phyloP scores from a whole-genome alignment of 2,113 vertebrate species.

The Forbesichthys papilliferus region DNA sequence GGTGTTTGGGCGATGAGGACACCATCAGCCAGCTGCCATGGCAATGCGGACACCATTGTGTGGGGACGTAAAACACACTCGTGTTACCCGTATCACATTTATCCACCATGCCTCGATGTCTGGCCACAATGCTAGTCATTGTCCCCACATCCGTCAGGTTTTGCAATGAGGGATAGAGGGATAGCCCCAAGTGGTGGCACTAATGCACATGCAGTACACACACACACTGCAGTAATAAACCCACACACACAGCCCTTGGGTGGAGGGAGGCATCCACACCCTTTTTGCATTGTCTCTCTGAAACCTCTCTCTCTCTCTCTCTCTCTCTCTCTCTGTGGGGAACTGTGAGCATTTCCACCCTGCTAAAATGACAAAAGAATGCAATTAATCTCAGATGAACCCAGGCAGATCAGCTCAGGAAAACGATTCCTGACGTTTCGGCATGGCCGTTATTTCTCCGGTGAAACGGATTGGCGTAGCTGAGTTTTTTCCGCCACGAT shows the following conservation, averaged over 20 bases:
- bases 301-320: conserved; percentile 24
- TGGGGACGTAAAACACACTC: conserved; percentile 10
- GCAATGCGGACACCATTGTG: conserved; percentile 11
- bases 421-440: conserved; percentile 23
- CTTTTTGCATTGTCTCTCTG: conserved; percentile 30
- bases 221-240: background rate
- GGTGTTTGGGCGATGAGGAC: background rate
- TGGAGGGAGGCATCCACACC: conserved; percentile 22
- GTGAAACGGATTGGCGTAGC: conserved; percentile 50
- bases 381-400: conserved; percentile 29
- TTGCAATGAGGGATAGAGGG: background rate
- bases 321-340: conserved; percentile 11
- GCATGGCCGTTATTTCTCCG: conserved; percentile 27
- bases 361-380: conserved; percentile 4
- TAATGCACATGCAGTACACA: background rate
- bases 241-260: conserved; percentile 12
- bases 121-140: conserved; percentile 11
- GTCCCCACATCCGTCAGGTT: background rate
- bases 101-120: background rate
- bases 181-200: background rate
- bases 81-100: conserved; percentile 18
- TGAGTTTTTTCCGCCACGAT: conserved; percentile 16
- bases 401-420: conserved; percentile 4
- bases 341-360: conserved; percentile 20
- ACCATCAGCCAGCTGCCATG: background rate